Evolutionary conservation across 2,888 invertebrate genomes (phyloP).

Genomic region (Agrochola lota): DNA sequence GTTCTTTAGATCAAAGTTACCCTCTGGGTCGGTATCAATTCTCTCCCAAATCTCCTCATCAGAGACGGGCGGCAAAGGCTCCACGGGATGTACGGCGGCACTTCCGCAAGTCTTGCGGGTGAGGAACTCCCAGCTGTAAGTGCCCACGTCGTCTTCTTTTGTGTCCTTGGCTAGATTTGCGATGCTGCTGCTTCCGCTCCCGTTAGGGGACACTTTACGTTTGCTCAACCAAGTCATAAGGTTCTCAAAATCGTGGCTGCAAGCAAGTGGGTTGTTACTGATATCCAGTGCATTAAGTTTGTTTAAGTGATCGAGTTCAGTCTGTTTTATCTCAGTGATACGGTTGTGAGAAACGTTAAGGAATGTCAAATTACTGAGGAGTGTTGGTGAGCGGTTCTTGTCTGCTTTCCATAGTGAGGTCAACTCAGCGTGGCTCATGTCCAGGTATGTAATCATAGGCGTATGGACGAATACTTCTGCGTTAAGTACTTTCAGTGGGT

Average conservation of each 20-base stretch:
- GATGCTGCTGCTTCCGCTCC: slow-evolving; percentile 80
- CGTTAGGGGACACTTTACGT: slow-evolving; percentile 90
- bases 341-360: slow-evolving; percentile 91
- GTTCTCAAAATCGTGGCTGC: slow-evolving; percentile 92
- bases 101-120: slow-evolving; percentile 85
- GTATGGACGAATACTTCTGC: slow-evolving; percentile 92
- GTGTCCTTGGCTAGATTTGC: slow-evolving; percentile 83
- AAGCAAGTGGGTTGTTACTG: slow-evolving; percentile 92
- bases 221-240: slow-evolving; percentile 92
- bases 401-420: slow-evolving; percentile 92
- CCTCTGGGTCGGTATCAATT: slow-evolving; percentile 82
- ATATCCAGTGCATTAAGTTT: slow-evolving; percentile 91
- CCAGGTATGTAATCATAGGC: slow-evolving; percentile 91
- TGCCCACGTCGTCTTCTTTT: slow-evolving; percentile 79
- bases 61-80: slow-evolving; percentile 80
- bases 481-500: slow-evolving; percentile 92
- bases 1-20: slow-evolving; percentile 85
- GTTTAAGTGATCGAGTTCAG: slow-evolving; percentile 91
- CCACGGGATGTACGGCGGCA: slow-evolving; percentile 79
- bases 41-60: slow-evolving; percentile 89
- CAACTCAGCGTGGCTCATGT: slow-evolving; percentile 93
- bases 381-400: slow-evolving; percentile 82
- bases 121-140: slow-evolving; percentile 88
- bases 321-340: slow-evolving; percentile 89
- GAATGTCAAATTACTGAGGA: slow-evolving; percentile 90